Base-by-base conservation (phyloP, 2,113 vertebrate species). In the Ia io region DNA sequence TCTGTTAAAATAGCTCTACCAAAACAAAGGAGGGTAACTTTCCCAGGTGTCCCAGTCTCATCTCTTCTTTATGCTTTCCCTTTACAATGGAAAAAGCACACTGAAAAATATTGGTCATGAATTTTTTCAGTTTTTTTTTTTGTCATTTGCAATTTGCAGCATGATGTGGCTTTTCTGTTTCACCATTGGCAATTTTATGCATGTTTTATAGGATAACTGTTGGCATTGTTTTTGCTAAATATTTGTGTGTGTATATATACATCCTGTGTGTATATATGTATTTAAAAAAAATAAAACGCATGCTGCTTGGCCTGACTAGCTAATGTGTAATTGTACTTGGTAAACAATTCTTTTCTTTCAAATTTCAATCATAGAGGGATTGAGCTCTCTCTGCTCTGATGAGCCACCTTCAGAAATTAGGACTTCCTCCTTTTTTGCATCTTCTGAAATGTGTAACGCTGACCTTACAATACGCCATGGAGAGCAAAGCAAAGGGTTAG, bases 381-480 rank as follows among this genome's bases (percentile, higher is more conserved):
- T 96, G 30, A 63, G 49, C 47, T 95, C 96, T 95, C 61, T 92
- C 42, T 92, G 96, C 91, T 96, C 88, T 86, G 18, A 83, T 87
- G 70, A 88, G 94, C 83, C 88, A 84, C 88, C 95, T 88, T 93
- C 95, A 95, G 87, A 96, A 92, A 95, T 92, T 79, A 79, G 88
- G 80, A 89, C 91, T 79, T 97, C 96, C 32, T 96, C 96, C 90
- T 96, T 78, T 87, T 80, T 91, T 93, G 97, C 96, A 42, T 93
- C 97, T 89, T 76, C 97, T 89, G 96, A 96, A 87, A 96, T 88
- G 67, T 42, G 11, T 92, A 96, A 96, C 32, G 84, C 95, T 91
- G 96, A 97, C 88, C 93, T 83, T 65, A 98, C 97, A 1, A 95
- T 98, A 84, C 42, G 59, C 0, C 97, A 96, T 94, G 98, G 88